These are phyloP conservation scores for Heterodera schachtii DNA, from an alignment of 1,140 invertebrate species.

Conservation along the genomic window DNA sequence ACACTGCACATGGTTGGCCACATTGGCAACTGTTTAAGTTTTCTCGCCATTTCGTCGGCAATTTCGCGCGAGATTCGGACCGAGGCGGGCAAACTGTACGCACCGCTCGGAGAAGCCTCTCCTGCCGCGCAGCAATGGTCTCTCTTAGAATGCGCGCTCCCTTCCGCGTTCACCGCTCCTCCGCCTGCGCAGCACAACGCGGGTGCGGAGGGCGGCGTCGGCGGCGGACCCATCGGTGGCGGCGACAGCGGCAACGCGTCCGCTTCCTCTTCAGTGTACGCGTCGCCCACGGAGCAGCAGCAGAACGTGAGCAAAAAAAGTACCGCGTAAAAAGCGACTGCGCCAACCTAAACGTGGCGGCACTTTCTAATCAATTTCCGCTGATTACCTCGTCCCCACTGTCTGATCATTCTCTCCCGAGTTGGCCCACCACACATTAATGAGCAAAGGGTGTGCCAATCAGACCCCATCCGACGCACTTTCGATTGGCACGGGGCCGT, in stretches of 20 bases:
- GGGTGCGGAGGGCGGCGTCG: neutral
- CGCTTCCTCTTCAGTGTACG: conserved; percentile 16
- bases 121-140: neutral
- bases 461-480: no score
- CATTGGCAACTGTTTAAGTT: neutral
- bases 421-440: no score
- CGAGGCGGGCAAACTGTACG: conserved; percentile 2
- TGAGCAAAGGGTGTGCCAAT: no score
- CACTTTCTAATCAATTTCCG: no score
- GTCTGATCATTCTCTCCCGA: no score
- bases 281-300: conserved; percentile 19
- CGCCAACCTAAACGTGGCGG: no score
- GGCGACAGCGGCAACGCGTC: conserved; percentile 28
- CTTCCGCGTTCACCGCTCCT: conserved; percentile 1
- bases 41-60: neutral
- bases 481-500: no score
- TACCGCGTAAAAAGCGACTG: neutral
- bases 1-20: no score
- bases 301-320: neutral
- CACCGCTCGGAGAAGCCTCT: neutral
- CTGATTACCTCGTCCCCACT: no score
- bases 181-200: neutral
- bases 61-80: neutral
- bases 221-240: no score
- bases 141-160: conserved; percentile 1